phyloP scores from a whole-genome alignment of 2,888 invertebrate species.

The Erynnis tages region DNA sequence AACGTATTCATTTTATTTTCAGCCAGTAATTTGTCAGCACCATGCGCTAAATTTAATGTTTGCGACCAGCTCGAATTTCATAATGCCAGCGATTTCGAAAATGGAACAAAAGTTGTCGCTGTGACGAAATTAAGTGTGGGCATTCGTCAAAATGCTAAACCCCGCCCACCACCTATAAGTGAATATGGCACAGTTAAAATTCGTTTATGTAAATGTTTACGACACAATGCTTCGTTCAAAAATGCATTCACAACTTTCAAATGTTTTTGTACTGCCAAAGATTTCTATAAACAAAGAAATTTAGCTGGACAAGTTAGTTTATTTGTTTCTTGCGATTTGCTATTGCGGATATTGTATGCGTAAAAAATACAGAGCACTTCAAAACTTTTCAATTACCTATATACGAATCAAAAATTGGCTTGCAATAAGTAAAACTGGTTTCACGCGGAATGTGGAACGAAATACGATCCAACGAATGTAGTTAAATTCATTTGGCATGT shows the following conservation, averaged over 20 bases:
- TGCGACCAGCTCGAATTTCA: constrained; percentile 7
- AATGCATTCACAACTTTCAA: constrained; percentile 10
- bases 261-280: neutral
- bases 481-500: constrained; percentile 2
- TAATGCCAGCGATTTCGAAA: constrained; percentile 18
- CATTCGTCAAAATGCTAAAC: constrained; percentile 17
- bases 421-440: neutral
- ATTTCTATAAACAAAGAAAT: too few species aligned
- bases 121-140: constrained; percentile 18
- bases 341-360: too few species aligned
- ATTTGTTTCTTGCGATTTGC: too few species aligned
- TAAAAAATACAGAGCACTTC: neutral
- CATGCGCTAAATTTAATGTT: constrained; percentile 4
- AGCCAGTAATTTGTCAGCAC: neutral
- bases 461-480: constrained; percentile 9
- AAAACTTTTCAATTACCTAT: neutral
- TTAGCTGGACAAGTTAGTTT: too few species aligned
- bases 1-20: neutral
- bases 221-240: constrained; percentile 9
- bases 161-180: constrained; percentile 11
- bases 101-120: constrained; percentile 6
- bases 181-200: constrained; percentile 15
- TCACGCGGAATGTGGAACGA: constrained; percentile 1
- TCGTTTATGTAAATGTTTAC: constrained; percentile 13
- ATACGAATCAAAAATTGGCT: neutral